Percentiles rank a stretch among this genome's conserved stretches.
phyloP scores from a whole-genome alignment of 2,888 invertebrate species.

The Zygothrica quintamaculata region DNA sequence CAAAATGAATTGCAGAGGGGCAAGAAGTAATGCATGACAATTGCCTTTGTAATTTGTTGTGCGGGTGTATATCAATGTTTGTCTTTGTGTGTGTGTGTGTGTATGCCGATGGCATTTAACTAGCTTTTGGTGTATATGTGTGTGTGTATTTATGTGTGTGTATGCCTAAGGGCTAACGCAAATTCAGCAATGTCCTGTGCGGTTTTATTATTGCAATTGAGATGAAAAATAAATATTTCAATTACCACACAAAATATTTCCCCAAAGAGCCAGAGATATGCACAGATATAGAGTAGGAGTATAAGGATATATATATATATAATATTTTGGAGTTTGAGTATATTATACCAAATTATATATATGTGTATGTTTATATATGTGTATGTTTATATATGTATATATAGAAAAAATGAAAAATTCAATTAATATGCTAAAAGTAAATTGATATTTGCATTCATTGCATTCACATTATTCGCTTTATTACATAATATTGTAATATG shows the following conservation, averaged over 20 bases:
- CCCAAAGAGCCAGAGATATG: neutral
- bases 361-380: too few relatives aligned
- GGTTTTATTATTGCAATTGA: constrained; percentile 74
- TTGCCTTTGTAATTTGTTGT: constrained; percentile 62
- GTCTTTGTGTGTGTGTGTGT: constrained; percentile 2
- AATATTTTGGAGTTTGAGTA: too few relatives aligned
- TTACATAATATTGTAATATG: constrained; percentile 50
- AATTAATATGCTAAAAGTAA: constrained; percentile 79
- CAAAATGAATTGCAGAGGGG: constrained; percentile 48
- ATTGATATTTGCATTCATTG: constrained; percentile 72
- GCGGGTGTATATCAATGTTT: too few relatives aligned
- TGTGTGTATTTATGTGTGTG: neutral
- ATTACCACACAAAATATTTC: constrained; percentile 55
- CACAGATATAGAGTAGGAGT: neutral
- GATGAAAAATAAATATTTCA: constrained; percentile 80
- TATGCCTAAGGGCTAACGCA: constrained; percentile 49
- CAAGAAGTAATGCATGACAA: constrained; percentile 60
- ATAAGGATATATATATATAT: too few relatives aligned
- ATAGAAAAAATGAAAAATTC: constrained; percentile 75
- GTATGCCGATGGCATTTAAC: constrained; percentile 46
- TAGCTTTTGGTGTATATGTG: constrained; percentile 1
- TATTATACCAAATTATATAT: too few relatives aligned
- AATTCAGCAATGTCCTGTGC: constrained; percentile 54
- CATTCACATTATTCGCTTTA: constrained; percentile 57
- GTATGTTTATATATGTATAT: too few relatives aligned